A percentile compares a stretch with the other conserved stretches of the same genome.
phyloP scores from a whole-genome alignment of 2,113 vertebrate species.

The Ptyas mucosa region DNA sequence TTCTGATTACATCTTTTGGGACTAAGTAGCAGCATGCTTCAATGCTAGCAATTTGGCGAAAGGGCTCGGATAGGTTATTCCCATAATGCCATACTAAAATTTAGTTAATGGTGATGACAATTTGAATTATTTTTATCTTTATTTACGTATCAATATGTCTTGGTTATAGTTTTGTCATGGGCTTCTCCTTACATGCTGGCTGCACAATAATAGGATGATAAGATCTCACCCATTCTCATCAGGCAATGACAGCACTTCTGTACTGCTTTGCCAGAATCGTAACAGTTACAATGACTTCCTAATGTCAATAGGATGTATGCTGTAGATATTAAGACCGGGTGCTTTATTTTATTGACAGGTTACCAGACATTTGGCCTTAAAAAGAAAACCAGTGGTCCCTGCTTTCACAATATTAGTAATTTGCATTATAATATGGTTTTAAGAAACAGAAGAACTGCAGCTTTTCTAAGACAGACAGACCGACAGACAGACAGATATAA shows the following conservation, averaged over 20 bases:
- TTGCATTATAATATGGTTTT: too few relatives aligned
- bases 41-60: neutral
- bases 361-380: too few relatives aligned
- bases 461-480: too few relatives aligned
- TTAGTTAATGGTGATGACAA: neutral
- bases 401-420: too few relatives aligned
- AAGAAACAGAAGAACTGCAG: too few relatives aligned
- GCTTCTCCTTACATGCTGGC: neutral
- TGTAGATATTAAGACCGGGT: too few relatives aligned
- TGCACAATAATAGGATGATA: neutral
- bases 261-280: too few relatives aligned
- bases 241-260: too few relatives aligned
- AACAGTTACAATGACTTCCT: neutral
- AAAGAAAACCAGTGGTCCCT: too few relatives aligned
- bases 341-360: too few relatives aligned
- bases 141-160: neutral
- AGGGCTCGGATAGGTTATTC: neutral
- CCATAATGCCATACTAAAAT: neutral
- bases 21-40: neutral
- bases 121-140: neutral
- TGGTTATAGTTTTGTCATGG: neutral
- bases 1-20: neutral
- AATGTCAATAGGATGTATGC: neutral
- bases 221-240: neutral
- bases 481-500: too few relatives aligned